These are phyloP conservation scores for Pollenia griseotomentosa DNA, from an alignment of 2,888 invertebrate genomes.

Conservation along the genomic window DNA sequence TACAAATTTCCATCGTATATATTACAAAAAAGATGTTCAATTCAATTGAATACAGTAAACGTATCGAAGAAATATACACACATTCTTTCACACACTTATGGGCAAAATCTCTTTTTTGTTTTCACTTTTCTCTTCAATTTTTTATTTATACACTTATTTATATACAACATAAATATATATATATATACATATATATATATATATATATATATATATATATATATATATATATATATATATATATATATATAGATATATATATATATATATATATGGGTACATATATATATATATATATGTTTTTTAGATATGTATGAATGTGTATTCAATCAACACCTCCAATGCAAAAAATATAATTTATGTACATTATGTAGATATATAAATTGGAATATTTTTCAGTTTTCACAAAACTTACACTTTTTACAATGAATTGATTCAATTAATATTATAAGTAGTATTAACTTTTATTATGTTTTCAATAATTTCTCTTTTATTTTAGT, in stretches of 20 bases:
- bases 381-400: conserved; percentile 25
- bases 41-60: conserved; percentile 32
- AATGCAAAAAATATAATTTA: conserved; percentile 58
- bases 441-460: conserved; percentile 32
- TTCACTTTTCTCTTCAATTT: conserved; percentile 17
- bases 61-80: conserved; percentile 36
- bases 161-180: conserved; percentile 28
- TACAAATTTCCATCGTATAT: conserved; percentile 26
- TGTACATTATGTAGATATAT: background rate
- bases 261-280: background rate
- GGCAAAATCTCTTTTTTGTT: conserved; percentile 30
- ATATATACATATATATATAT: conserved; percentile 4
- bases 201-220: conserved; percentile 21
- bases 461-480: conserved; percentile 62
- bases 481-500: conserved; percentile 50
- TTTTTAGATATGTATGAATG: conserved; percentile 3
- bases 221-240: background rate
- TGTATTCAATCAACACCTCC: conserved; percentile 62
- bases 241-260: background rate
- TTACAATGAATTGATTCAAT: conserved; percentile 25
- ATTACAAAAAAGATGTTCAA: conserved; percentile 32
- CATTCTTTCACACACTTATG: conserved; percentile 18
- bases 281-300: background rate
- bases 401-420: conserved; percentile 48
- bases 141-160: conserved; percentile 41